These are phyloP conservation scores for Drosophila pachea DNA, from an alignment of 1,140 invertebrate species.

Conservation along the genomic window DNA sequence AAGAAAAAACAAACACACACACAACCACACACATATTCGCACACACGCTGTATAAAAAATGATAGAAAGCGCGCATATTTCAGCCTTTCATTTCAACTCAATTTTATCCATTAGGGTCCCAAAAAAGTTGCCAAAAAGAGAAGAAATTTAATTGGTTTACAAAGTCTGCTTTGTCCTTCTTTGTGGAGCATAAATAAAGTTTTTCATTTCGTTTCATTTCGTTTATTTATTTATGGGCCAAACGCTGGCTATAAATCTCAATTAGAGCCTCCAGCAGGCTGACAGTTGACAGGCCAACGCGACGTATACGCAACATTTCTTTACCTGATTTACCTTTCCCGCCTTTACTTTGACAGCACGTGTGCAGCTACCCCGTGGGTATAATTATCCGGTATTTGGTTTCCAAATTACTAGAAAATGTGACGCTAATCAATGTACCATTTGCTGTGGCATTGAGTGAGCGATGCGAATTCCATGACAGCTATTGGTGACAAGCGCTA, in stretches of 20 bases:
- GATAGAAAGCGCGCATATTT: constrained; percentile 5
- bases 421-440: constrained; percentile 14
- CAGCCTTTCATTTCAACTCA: not conserved
- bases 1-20: not conserved
- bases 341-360: constrained; percentile 1
- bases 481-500: constrained; percentile 12
- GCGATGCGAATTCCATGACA: constrained; percentile 13
- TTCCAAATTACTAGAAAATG: constrained; percentile 42
- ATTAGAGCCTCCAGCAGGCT: constrained; percentile 43
- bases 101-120: not conserved
- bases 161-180: not conserved
- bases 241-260: constrained; percentile 52
- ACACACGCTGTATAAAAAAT: not conserved
- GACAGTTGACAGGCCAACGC: constrained; percentile 47
- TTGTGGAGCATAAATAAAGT: not conserved
- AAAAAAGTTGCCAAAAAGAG: too few relatives aligned
- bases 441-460: constrained; percentile 13
- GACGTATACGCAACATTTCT: constrained; percentile 49
- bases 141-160: not conserved
- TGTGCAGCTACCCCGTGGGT: constrained; percentile 18
- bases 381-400: constrained; percentile 41
- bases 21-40: not conserved
- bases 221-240: constrained; percentile 30
- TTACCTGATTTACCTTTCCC: constrained; percentile 22
- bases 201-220: constrained; percentile 19